phyloP scores from a whole-genome alignment of 2,888 invertebrate genomes.

The Acanthosepion esculentum region DNA sequence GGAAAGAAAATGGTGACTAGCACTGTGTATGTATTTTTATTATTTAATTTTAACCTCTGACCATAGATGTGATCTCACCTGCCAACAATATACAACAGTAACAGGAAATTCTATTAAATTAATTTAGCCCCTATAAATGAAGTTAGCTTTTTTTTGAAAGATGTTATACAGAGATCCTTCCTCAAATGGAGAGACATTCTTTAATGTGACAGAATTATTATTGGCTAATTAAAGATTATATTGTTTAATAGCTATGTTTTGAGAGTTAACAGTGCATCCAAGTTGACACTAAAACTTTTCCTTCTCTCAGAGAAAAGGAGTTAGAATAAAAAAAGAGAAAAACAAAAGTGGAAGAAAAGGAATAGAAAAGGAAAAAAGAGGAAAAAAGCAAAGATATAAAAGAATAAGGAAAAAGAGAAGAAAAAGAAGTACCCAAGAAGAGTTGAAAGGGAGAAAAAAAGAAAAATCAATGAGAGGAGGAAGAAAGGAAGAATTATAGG shows the following conservation, averaged over 20 bases:
- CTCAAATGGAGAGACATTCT: neutral
- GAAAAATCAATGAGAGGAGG: neutral
- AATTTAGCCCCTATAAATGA: neutral
- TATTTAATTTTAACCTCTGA: neutral
- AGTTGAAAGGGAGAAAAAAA: neutral
- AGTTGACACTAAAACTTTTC: neutral
- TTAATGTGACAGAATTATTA: constrained; percentile 1
- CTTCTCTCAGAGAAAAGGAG: neutral
- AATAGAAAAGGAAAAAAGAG: neutral
- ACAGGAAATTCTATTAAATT: neutral
- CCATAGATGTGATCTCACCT: neutral
- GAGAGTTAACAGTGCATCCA: neutral
- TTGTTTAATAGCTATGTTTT: neutral
- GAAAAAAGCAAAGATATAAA: neutral
- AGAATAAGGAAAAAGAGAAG: neutral
- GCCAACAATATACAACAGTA: neutral
- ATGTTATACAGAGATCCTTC: neutral
- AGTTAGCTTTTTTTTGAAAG: neutral
- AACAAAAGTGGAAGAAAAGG: neutral
- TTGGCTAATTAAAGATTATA: neutral
- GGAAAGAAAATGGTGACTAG: neutral
- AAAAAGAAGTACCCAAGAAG: neutral
- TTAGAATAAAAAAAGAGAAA: neutral
- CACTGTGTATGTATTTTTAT: neutral
- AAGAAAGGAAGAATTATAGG: neutral